These are phyloP conservation scores for Bambusicola thoracicus DNA, from an alignment of 2,113 vertebrate genomes.

Conservation along the genomic window DNA sequence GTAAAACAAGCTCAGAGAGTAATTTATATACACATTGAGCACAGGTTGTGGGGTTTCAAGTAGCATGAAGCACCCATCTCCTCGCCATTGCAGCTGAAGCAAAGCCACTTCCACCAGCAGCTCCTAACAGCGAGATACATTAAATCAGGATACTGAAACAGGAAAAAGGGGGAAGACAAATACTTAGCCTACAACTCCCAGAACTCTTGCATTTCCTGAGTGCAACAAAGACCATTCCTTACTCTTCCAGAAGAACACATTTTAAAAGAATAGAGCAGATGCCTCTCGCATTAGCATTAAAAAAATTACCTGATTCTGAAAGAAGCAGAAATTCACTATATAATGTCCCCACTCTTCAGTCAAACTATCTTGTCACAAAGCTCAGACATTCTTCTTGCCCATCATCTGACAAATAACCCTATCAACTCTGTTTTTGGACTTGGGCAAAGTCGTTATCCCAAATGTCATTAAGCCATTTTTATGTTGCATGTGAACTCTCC, in stretches of 20 bases:
- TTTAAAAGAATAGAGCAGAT: background rate
- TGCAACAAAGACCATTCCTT: background rate
- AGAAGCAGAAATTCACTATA: background rate
- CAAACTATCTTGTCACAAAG: background rate
- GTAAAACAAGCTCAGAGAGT: background rate
- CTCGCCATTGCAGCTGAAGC: background rate
- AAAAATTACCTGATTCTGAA: background rate
- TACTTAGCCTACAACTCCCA: background rate
- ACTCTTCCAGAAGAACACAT: background rate
- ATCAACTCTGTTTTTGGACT: background rate
- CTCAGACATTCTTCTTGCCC: background rate
- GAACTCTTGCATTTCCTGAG: background rate
- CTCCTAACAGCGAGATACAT: background rate
- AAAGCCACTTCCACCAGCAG: background rate
- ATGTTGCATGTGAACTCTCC: background rate
- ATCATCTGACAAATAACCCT: background rate
- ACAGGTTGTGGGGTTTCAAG: background rate
- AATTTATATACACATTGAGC: background rate
- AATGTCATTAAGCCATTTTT: background rate
- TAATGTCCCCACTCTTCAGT: background rate
- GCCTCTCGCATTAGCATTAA: fast-evolving
- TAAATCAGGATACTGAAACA: background rate
- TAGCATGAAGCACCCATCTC: background rate
- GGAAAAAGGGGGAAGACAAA: background rate
- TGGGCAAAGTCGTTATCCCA: background rate